Evolutionary conservation across 2,888 invertebrate species (phyloP).

Genomic region (Nephrocerus scutellatus): DNA sequence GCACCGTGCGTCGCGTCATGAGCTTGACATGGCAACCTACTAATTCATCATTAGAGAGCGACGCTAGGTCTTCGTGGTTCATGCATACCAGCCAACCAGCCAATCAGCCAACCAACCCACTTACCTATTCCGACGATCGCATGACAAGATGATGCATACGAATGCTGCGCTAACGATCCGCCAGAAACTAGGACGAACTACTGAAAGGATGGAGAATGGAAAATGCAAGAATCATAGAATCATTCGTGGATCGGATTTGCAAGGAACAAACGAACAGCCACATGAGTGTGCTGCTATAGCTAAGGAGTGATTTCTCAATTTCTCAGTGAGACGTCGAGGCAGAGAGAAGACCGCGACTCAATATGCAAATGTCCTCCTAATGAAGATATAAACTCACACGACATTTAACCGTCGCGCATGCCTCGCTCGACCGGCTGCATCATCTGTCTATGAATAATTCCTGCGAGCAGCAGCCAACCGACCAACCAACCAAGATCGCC

Average conservation of each 20-base stretch:
- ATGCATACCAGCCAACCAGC: no score
- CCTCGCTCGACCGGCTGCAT: background rate
- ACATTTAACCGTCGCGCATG: slow-evolving; percentile 29
- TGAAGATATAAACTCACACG: slow-evolving; percentile 47
- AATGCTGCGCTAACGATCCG: no score
- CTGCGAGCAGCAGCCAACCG: slow-evolving; percentile 11
- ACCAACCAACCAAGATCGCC: slow-evolving; percentile 8
- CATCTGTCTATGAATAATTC: background rate
- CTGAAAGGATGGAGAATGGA: no score
- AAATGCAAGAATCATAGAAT: no score
- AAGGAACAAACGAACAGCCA: no score
- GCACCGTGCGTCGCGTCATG: slow-evolving; percentile 30
- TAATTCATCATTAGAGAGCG: slow-evolving; percentile 40
- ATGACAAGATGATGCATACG: no score
- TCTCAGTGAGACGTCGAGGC: slow-evolving; percentile 18
- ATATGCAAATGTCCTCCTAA: no score
- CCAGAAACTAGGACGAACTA: no score
- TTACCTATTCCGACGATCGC: no score
- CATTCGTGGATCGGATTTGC: no score
- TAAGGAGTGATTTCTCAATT: slow-evolving; percentile 7
- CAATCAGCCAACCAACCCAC: no score
- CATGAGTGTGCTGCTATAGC: background rate
- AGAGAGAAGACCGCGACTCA: no score
- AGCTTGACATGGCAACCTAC: slow-evolving; percentile 43
- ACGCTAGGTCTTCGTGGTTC: background rate